Evolutionary conservation across 1,140 invertebrate species (phyloP).

Genomic region (Drosophila prosaltans): DNA sequence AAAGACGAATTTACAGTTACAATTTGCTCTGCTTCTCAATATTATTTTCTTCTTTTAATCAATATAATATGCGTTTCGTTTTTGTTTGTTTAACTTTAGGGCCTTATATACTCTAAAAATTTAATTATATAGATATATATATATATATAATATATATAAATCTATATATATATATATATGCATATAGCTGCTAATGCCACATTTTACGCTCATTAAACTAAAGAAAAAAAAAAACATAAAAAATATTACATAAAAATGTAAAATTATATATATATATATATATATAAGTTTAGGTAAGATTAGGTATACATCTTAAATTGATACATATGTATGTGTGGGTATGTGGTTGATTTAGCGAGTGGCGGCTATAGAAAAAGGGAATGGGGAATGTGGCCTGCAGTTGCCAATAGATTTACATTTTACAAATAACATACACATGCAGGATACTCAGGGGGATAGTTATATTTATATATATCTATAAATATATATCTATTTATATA

Average conservation of each 20-base stretch:
- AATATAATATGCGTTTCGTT: slow-evolving; percentile 29
- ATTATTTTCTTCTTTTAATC: slow-evolving; percentile 20
- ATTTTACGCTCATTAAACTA: slow-evolving; percentile 15
- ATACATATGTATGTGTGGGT: slow-evolving; percentile 33
- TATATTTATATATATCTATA: slow-evolving; percentile 46
- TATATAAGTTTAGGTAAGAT: slow-evolving; percentile 41
- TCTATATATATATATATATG: slow-evolving; percentile 31
- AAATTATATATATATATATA: slow-evolving; percentile 33
- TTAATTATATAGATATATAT: slow-evolving; percentile 41
- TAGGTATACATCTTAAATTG: slow-evolving; percentile 46
- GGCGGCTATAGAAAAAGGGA: neutral
- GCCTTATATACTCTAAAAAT: slow-evolving; percentile 24
- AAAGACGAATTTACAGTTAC: slow-evolving; percentile 80
- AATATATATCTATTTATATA: slow-evolving; percentile 47
- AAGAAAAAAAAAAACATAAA: slow-evolving; percentile 33
- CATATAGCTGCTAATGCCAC: slow-evolving; percentile 9
- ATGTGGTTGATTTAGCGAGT: neutral
- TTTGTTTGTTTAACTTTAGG: slow-evolving; percentile 29
- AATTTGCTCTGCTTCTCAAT: slow-evolving; percentile 58
- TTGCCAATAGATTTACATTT: slow-evolving; percentile 45
- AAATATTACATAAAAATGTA: slow-evolving; percentile 42
- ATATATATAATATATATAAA: slow-evolving; percentile 33
- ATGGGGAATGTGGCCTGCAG: neutral
- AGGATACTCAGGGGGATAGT: neutral
- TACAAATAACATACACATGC: slow-evolving; percentile 38